A percentile compares a stretch with the other conserved stretches of the same genome.
These are phyloP conservation scores for Oryzaephilus surinamensis DNA, from an alignment of 1,140 invertebrate species.

Conservation along the genomic window DNA sequence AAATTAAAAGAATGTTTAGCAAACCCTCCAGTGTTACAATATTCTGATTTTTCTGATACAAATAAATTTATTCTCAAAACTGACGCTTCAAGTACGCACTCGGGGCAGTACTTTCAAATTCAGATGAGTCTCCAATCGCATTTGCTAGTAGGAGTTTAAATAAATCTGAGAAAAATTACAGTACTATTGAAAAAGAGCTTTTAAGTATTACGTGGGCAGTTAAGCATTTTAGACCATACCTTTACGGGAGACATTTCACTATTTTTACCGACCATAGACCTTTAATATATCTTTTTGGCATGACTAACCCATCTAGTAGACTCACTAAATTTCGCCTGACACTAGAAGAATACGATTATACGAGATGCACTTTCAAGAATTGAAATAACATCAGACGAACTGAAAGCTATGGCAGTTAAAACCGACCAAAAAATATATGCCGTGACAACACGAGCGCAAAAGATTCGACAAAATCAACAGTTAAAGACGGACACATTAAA, in stretches of 20 bases:
- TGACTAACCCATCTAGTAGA: conserved; percentile 33
- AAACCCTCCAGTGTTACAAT: conserved; percentile 27
- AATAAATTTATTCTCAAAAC: conserved; percentile 32
- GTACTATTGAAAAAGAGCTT: conserved; percentile 7
- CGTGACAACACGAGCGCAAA: too few species aligned
- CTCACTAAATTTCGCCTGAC: conserved; percentile 27
- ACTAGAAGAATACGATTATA: conserved; percentile 32
- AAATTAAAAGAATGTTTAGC: conserved; percentile 23
- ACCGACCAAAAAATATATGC: too few species aligned
- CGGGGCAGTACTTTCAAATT: conserved; percentile 27
- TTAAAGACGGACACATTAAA: too few species aligned
- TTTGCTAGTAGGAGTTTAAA: conserved; percentile 18
- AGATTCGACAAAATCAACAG: too few species aligned
- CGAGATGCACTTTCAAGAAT: too few species aligned
- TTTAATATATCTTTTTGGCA: conserved; percentile 37
- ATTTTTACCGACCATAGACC: conserved; percentile 42
- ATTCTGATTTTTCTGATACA: conserved; percentile 29
- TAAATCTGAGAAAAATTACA: conserved; percentile 4
- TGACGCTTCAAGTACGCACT: conserved; percentile 31
- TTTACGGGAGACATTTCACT: conserved; percentile 39
- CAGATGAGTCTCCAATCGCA: conserved; percentile 28
- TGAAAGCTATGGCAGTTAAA: too few species aligned
- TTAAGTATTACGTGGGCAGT: conserved; percentile 16
- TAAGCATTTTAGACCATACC: conserved; percentile 39
- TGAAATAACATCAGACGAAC: too few species aligned